A percentile compares a stretch with the other conserved stretches of the same genome.
phyloP scores from a whole-genome alignment of 1,140 invertebrate genomes.

The Zelostemma sp. region DNA sequence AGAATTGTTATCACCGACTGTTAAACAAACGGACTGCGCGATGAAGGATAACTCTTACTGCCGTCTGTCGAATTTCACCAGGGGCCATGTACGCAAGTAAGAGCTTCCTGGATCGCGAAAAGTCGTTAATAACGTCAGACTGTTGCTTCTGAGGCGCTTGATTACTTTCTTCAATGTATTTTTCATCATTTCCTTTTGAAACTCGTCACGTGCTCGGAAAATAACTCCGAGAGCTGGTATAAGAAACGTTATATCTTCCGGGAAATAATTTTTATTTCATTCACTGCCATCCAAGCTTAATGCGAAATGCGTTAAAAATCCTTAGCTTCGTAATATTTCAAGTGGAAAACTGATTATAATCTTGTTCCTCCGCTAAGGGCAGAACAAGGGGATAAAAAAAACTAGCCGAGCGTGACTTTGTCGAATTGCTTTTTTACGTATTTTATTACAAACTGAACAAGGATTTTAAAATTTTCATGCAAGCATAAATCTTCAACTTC shows the following conservation, averaged over 20 bases:
- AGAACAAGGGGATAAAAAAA: not conserved
- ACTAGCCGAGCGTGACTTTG: not conserved
- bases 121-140: not conserved
- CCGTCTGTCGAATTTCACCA: slow-evolving; percentile 11
- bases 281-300: not conserved
- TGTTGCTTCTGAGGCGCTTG: not conserved
- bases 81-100: not conserved
- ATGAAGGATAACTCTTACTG: not conserved
- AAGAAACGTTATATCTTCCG: not conserved
- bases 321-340: not conserved
- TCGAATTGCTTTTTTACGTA: not conserved
- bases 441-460: not conserved
- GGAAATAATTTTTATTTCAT: no score
- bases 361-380: not conserved
- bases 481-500: not conserved
- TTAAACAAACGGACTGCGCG: slow-evolving; percentile 11
- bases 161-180: not conserved
- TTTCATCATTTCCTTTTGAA: slow-evolving; percentile 2
- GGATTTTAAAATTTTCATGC: not conserved
- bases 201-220: not conserved
- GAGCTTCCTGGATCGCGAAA: not conserved
- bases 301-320: not conserved
- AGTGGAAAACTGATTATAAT: not conserved
- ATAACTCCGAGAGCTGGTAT: not conserved
- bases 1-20: slow-evolving; percentile 28